Percentiles rank a stretch among this genome's conserved stretches.
phyloP scores from a whole-genome alignment of 2,113 vertebrate species.

The Ammodytes dubius region DNA sequence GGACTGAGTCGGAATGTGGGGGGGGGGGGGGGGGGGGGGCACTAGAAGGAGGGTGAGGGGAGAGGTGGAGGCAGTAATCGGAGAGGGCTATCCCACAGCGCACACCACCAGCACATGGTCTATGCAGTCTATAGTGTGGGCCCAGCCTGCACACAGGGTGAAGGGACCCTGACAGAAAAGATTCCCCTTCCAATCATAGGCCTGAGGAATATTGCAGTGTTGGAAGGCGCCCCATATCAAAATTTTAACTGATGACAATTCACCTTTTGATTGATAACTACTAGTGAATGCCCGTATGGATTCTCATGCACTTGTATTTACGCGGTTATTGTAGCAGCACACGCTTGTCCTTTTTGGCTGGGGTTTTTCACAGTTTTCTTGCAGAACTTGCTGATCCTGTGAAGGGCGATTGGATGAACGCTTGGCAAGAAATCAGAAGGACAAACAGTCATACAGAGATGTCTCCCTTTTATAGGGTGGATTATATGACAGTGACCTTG shows the following conservation, averaged over 20 bases:
- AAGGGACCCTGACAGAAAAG: conserved; percentile 6
- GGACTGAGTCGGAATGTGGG: conserved; percentile 71
- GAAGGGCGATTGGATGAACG: too few relatives aligned
- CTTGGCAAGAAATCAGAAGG: too few relatives aligned
- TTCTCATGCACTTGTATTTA: too few relatives aligned
- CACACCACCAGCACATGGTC: conserved; percentile 63
- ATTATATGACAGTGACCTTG: background rate
- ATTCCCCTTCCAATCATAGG: conserved; percentile 29
- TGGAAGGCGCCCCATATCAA: background rate
- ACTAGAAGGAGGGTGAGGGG: conserved; percentile 22
- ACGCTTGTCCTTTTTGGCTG: too few relatives aligned
- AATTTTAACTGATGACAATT: background rate
- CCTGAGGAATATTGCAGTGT: background rate
- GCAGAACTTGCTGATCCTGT: too few relatives aligned
- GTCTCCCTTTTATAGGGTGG: too few relatives aligned
- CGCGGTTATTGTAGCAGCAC: too few relatives aligned
- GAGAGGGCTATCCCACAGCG: conserved; percentile 77
- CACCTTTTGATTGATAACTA: too few relatives aligned
- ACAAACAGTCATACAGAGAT: too few relatives aligned
- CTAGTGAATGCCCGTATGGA: too few relatives aligned
- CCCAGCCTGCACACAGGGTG: conserved; percentile 14
- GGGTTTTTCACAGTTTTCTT: too few relatives aligned
- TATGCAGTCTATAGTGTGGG: conserved; percentile 28
- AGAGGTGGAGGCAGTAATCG: conserved; percentile 59
- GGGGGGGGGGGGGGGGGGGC: conserved; percentile 12